phyloP scores from a whole-genome alignment of 2,797 vertebrate species.

The Pygocentrus nattereri region DNA sequence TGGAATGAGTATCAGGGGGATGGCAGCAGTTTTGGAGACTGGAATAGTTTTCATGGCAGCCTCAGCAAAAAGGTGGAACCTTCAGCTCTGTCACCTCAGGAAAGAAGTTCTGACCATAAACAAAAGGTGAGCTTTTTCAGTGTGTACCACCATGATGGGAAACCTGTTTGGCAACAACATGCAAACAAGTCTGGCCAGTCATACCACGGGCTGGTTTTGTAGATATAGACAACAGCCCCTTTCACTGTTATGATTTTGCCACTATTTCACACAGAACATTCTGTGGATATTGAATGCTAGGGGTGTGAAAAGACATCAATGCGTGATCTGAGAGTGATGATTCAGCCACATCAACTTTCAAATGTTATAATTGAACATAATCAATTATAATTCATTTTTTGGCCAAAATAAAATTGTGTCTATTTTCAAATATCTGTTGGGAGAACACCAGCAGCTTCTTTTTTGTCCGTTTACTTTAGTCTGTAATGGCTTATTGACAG shows the following conservation, averaged over 20 bases:
- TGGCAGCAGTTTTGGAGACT: conserved; percentile 45
- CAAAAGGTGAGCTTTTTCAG: conserved; percentile 33
- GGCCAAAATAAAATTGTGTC: background rate
- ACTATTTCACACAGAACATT: too few relatives aligned
- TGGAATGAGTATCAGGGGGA: conserved; percentile 27
- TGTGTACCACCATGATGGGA: background rate
- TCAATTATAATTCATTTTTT: background rate
- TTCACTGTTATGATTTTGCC: background rate
- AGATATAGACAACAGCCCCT: background rate
- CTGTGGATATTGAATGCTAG: too few relatives aligned
- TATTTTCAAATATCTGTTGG: background rate
- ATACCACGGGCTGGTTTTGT: background rate
- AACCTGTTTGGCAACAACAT: background rate
- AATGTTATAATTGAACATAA: background rate
- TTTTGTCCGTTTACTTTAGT: background rate
- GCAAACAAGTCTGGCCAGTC: background rate
- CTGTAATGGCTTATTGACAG: too few relatives aligned
- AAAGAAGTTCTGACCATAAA: background rate
- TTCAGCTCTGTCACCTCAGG: background rate
- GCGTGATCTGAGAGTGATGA: too few relatives aligned
- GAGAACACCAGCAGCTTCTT: too few relatives aligned
- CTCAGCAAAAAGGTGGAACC: conserved; percentile 11
- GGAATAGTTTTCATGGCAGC: conserved; percentile 43
- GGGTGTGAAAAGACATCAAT: too few relatives aligned
- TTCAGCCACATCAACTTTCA: too few relatives aligned